Evolutionary conservation across 1,140 invertebrate species (phyloP).

Genomic region (Philopotamus ludificatus): DNA sequence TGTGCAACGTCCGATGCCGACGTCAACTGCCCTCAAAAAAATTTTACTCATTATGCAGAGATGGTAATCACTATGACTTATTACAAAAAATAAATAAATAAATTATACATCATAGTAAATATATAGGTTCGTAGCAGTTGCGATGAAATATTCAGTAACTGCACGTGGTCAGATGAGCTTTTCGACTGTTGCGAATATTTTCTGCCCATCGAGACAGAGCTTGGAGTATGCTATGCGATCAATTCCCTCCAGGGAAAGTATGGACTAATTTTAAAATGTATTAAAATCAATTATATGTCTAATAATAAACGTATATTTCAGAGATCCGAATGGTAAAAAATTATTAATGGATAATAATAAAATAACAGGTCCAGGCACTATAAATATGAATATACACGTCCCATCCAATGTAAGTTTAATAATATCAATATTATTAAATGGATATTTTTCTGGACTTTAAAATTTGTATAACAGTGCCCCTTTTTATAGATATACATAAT

Average conservation of each 20-base stretch:
- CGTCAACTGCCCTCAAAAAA: conserved; percentile 56
- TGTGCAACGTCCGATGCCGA: conserved; percentile 54
- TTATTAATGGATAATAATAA: conserved; percentile 57
- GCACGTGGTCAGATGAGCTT: conserved; percentile 60
- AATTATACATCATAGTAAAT: conserved; percentile 10
- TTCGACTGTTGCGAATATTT: conserved; percentile 70
- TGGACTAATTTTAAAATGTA: background rate
- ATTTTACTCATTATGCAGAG: conserved; percentile 59
- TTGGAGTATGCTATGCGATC: conserved; percentile 64
- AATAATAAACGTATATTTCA: conserved; percentile 33
- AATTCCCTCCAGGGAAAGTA: conserved; percentile 62
- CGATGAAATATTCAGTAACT: conserved; percentile 57
- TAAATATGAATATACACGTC: conserved; percentile 58
- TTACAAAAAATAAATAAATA: background rate
- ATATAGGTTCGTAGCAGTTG: conserved; percentile 61
- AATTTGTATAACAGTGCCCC: too few species aligned
- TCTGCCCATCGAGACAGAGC: conserved; percentile 62
- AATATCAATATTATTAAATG: too few species aligned
- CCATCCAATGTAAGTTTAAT: conserved; percentile 54
- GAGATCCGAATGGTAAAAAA: conserved; percentile 45
- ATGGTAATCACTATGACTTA: conserved; percentile 46
- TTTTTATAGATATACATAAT: conserved; percentile 57
- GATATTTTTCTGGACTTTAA: too few species aligned
- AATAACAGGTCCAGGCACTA: conserved; percentile 57
- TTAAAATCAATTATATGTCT: conserved; percentile 12